phyloP scores from a whole-genome alignment of 2,888 invertebrate species.

The Copidosoma aretas region DNA sequence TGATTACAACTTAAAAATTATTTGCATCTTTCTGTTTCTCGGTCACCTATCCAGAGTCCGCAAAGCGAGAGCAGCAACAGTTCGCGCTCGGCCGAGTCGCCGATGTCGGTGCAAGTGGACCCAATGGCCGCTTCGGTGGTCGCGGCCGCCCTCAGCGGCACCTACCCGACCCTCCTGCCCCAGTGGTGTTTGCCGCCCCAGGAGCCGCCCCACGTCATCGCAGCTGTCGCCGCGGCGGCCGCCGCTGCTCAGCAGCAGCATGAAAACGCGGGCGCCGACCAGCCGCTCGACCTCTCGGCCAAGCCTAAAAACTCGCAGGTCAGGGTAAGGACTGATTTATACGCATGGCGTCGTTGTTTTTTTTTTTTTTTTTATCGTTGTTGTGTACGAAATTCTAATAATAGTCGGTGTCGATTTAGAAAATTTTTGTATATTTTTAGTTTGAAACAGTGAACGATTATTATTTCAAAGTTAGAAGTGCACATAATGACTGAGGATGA shows the following conservation, averaged over 20 bases:
- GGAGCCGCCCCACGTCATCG: conserved; percentile 63
- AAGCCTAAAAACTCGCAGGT: conserved; percentile 69
- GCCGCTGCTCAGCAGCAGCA: conserved; percentile 52
- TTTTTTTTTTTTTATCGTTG: no score
- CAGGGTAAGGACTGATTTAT: conserved; percentile 3
- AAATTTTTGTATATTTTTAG: no score
- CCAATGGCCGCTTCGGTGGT: conserved; percentile 73
- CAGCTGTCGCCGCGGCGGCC: conserved; percentile 58
- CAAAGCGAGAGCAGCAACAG: conserved; percentile 62
- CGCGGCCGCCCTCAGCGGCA: conserved; percentile 72
- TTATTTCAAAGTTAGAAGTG: no score
- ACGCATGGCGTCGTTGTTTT: no score
- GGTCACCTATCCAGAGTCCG: no score
- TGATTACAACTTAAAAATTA: no score
- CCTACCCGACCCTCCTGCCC: conserved; percentile 61
- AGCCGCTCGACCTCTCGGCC: conserved; percentile 86
- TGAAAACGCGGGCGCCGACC: conserved; percentile 67
- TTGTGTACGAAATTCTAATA: no score
- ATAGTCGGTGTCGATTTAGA: no score
- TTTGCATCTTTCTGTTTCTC: no score
- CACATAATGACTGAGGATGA: no score
- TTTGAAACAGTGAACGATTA: no score
- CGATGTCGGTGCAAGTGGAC: conserved; percentile 62
- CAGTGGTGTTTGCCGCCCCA: conserved; percentile 60
- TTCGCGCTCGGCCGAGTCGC: conserved; percentile 61